A percentile compares a stretch with the other conserved stretches of the same genome.
These are phyloP conservation scores for Helogale parvula DNA, from an alignment of 2,113 vertebrate genomes.

Conservation along the genomic window DNA sequence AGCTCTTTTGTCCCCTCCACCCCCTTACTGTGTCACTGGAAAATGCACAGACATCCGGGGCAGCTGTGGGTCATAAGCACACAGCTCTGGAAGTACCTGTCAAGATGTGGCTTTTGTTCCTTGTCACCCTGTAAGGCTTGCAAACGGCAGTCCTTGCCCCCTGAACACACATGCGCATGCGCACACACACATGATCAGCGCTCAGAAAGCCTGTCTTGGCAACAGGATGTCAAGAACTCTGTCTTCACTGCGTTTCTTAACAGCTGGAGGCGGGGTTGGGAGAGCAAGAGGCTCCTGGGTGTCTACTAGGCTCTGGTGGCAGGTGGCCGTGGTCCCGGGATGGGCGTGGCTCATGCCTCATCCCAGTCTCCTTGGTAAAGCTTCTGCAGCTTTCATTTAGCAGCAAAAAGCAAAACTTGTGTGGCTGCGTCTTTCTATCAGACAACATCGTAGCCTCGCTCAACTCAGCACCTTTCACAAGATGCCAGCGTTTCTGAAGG, in stretches of 20 bases:
- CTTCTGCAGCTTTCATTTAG: neutral
- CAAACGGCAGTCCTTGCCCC: neutral
- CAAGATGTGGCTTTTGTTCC: constrained; percentile 38
- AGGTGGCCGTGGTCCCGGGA: neutral
- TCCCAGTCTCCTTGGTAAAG: neutral
- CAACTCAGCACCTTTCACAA: neutral
- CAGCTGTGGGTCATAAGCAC: neutral
- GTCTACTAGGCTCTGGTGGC: neutral
- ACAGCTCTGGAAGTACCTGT: neutral
- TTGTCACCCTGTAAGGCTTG: neutral
- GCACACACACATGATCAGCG: neutral
- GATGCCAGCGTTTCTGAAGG: neutral
- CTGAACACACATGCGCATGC: neutral
- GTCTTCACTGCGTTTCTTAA: neutral
- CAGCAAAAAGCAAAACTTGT: neutral
- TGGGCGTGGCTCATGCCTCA: neutral
- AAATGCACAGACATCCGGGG: neutral
- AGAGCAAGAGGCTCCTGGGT: neutral
- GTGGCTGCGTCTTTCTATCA: neutral
- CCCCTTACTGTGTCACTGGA: neutral
- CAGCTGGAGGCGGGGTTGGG: neutral
- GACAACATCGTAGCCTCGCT: neutral
- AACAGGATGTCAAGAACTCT: neutral
- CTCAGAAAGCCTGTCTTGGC: neutral
- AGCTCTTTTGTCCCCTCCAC: neutral